phyloP scores from a whole-genome alignment of 2,797 vertebrate genomes.

The Typhlichthys subterraneus region DNA sequence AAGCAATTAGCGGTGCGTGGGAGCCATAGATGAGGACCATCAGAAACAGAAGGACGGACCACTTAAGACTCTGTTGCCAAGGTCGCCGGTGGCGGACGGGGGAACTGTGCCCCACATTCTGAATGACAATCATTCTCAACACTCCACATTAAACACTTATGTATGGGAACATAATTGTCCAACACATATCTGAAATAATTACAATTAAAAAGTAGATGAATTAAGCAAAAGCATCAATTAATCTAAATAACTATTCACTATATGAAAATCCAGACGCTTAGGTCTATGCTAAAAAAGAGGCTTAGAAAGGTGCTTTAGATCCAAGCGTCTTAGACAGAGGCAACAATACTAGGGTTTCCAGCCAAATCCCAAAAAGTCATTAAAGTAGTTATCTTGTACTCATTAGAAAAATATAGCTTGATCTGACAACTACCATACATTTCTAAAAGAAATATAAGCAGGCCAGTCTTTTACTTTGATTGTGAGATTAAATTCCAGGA shows the following conservation, averaged over 20 bases:
- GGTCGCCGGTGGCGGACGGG: slow-evolving; percentile 31
- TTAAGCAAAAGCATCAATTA: no score
- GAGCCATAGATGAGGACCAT: slow-evolving; percentile 89
- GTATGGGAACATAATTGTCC: slow-evolving; percentile 18
- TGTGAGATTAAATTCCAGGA: slow-evolving; percentile 39
- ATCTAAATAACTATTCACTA: no score
- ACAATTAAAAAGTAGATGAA: background rate
- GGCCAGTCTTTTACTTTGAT: slow-evolving; percentile 23
- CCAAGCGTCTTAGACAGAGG: slow-evolving; percentile 13
- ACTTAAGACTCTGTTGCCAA: slow-evolving; percentile 62
- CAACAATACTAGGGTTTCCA: slow-evolving; percentile 26
- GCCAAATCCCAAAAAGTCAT: slow-evolving; percentile 20
- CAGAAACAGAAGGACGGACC: slow-evolving; percentile 82
- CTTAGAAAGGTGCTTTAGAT: no score
- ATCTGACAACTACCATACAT: slow-evolving; percentile 1
- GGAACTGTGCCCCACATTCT: slow-evolving; percentile 55
- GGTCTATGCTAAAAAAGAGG: no score
- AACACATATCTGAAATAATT: slow-evolving; percentile 2
- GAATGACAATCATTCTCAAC: slow-evolving; percentile 74
- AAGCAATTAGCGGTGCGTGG: slow-evolving; percentile 87
- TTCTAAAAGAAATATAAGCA: slow-evolving; percentile 11
- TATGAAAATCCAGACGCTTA: no score
- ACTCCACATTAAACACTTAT: slow-evolving; percentile 17
- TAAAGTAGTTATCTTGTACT: no score
- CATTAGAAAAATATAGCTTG: no score